Evolutionary conservation across 2,888 invertebrate species (phyloP), one percentile per base, ranked within the genome.

Genomic region (Agrenia bidenticulata): DNA sequence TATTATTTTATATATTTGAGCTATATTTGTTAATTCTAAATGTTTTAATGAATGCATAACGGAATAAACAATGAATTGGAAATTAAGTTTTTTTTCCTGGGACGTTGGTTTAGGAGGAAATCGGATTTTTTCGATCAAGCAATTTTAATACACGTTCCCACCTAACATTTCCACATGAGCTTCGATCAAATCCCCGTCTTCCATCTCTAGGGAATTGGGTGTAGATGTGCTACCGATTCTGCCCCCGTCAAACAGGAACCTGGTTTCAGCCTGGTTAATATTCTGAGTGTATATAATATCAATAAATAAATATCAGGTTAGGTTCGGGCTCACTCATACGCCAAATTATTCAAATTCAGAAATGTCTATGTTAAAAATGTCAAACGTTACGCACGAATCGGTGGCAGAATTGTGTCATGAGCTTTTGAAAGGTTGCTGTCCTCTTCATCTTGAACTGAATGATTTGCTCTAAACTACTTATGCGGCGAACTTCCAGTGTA

Each of bases 121-220:
- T 32, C 32, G 11, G n/a, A n/a, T n/a, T n/a, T n/a, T n/a, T n/a
- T n/a, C n/a, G n/a, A n/a, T n/a, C n/a, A n/a, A n/a, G n/a, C 32
- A 4, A 37, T 11, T 56, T 37, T 37, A 56, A 15, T 17, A 27
- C 1, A n/a, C n/a, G 19, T n/a, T 7, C n/a, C 27, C 37, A 27
- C 55, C 37, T 15, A 19, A 27, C 13, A 2, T 4, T 2, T 26
- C 17, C 27, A 19, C 15, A 32, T 32, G 26, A 26, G 45, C 45
- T 45, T 58, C 58, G 26, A 58, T 58, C 2, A 13, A 15, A n/a
- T 49, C 42, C 1, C 13, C 24, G 4, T 42, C 49, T 24, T 45
- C 26, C 27, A 58, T 58, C 7, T 17, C 26, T 7, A 58, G n/a
- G 0, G 1, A 0, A n/a, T 2, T 26, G 2, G 45, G 45, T 21